A percentile compares a stretch with the other conserved stretches of the same genome.
These are phyloP conservation scores for Penelope pileata DNA, from an alignment of 2,113 vertebrate species.

Conservation along the genomic window DNA sequence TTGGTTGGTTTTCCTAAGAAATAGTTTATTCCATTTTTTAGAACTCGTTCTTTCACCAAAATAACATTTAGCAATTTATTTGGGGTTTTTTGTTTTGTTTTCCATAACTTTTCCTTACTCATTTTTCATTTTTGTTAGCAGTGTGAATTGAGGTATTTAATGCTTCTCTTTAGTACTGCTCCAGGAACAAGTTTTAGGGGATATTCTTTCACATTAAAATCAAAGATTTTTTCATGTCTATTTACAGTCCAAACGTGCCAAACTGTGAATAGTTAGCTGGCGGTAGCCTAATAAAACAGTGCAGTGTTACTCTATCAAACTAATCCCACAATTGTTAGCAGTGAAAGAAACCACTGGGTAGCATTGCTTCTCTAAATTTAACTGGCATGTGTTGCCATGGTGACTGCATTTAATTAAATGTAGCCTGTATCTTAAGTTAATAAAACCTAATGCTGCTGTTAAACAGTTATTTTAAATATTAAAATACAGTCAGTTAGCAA, in stretches of 20 bases:
- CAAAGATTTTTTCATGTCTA: slow-evolving; percentile 76
- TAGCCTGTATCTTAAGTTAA: slow-evolving; percentile 82
- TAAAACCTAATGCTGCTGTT: slow-evolving; percentile 84
- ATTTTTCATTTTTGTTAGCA: slow-evolving; percentile 59
- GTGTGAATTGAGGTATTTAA: slow-evolving; percentile 61
- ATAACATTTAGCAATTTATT: slow-evolving; percentile 50
- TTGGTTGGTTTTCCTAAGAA: slow-evolving; percentile 64
- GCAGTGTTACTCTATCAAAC: slow-evolving; percentile 81
- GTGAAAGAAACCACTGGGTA: slow-evolving; percentile 73
- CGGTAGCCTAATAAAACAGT: slow-evolving; percentile 71
- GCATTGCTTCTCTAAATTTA: slow-evolving; percentile 70
- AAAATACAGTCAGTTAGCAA: slow-evolving; percentile 82
- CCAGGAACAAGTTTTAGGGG: slow-evolving; percentile 58
- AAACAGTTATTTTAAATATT: slow-evolving; percentile 83
- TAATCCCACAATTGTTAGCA: slow-evolving; percentile 52
- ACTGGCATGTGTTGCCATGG: slow-evolving; percentile 77
- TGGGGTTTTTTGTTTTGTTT: slow-evolving; percentile 44
- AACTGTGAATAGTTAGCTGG: slow-evolving; percentile 83
- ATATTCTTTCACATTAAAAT: slow-evolving; percentile 71
- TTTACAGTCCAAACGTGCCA: slow-evolving; percentile 87
- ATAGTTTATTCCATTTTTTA: slow-evolving; percentile 56
- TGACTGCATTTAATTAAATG: slow-evolving; percentile 84
- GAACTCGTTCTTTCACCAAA: slow-evolving; percentile 56
- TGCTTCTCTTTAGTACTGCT: slow-evolving; percentile 71
- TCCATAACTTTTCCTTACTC: slow-evolving; percentile 32